phyloP scores from a whole-genome alignment of 2,797 vertebrate genomes.

The Pseudochirops corinnae region DNA sequence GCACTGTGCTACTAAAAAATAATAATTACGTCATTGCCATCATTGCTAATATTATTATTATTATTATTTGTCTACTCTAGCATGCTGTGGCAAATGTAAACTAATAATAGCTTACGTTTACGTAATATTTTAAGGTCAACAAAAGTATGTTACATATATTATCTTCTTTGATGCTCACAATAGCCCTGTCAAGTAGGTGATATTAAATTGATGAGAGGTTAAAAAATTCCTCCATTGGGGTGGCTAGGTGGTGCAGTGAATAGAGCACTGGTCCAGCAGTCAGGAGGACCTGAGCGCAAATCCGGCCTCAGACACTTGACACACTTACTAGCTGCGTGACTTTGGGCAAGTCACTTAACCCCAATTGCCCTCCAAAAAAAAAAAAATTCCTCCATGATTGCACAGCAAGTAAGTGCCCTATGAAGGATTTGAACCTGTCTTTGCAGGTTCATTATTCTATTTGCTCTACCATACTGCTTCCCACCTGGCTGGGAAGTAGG shows the following conservation, averaged over 20 bases:
- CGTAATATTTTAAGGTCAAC: background rate
- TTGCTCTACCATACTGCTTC: background rate
- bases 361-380: no score
- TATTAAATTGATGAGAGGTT: background rate
- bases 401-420: background rate
- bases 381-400: background rate
- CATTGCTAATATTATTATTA: background rate
- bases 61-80: background rate
- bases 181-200: background rate
- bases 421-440: background rate
- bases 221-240: no score
- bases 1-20: background rate
- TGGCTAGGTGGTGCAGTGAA: no score
- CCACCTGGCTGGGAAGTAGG: background rate
- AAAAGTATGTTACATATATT: background rate
- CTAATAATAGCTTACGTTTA: background rate
- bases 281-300: no score
- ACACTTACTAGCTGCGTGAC: no score
- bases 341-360: no score
- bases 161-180: background rate
- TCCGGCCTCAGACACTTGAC: no score
- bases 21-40: background rate
- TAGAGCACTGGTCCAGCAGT: no score
- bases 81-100: background rate
- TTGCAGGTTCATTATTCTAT: background rate